These are phyloP conservation scores for Vollenhovia emeryi DNA, from an alignment of 1,140 invertebrate species.

Conservation along the genomic window DNA sequence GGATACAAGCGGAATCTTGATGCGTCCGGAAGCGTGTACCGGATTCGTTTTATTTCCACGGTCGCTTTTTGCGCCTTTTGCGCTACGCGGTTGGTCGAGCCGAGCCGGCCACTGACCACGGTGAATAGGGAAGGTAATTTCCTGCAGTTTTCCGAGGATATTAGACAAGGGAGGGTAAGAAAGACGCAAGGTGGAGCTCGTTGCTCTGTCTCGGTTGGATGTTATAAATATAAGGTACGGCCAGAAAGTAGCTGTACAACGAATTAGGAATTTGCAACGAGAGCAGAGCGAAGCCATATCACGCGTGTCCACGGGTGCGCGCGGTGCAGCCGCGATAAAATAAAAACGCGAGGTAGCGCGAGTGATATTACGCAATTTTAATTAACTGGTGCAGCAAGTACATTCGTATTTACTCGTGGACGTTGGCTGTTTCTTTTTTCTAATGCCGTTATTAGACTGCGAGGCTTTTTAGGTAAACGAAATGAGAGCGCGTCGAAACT, in stretches of 20 bases:
- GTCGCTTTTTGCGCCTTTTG: slow-evolving; percentile 27
- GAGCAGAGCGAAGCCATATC: not conserved
- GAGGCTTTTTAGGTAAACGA: not conserved
- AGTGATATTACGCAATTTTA: too few species aligned
- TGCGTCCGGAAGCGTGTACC: slow-evolving; percentile 65
- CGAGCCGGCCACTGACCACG: not conserved
- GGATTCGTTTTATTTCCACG: slow-evolving; percentile 47
- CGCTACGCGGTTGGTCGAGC: slow-evolving; percentile 27
- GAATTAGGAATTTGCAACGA: slow-evolving; percentile 6
- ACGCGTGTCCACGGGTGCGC: not conserved
- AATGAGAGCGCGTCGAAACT: not conserved
- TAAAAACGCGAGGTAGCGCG: not conserved
- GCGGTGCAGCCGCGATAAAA: not conserved
- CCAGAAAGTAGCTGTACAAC: not conserved
- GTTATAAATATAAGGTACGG: not conserved
- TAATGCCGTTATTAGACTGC: not conserved
- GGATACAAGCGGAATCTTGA: slow-evolving; percentile 66
- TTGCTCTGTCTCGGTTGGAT: not conserved
- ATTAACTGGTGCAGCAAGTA: too few species aligned
- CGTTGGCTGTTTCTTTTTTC: not conserved
- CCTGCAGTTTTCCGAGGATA: slow-evolving; percentile 37
- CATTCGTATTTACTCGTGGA: not conserved
- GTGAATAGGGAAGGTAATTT: slow-evolving; percentile 41
- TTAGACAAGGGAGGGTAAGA: slow-evolving; percentile 17
- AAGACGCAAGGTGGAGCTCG: not conserved